These are phyloP conservation scores for Tenodera sinensis DNA, from an alignment of 2,888 invertebrate genomes.

Conservation along the genomic window DNA sequence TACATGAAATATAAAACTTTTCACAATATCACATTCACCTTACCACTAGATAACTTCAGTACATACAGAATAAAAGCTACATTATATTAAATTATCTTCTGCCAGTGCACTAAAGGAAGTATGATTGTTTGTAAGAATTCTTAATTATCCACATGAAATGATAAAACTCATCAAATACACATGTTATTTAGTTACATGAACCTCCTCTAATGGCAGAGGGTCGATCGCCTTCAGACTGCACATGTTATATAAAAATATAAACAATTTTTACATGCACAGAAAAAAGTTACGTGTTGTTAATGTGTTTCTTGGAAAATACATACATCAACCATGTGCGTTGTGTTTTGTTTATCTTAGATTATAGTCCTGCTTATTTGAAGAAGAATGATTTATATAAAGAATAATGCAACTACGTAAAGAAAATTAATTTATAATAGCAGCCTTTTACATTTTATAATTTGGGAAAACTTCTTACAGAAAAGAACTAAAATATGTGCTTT, in stretches of 20 bases:
- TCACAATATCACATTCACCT: conserved; percentile 6
- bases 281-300: background rate
- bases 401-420: no score
- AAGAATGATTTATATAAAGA: no score
- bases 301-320: no score
- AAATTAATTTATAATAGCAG: no score
- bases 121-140: background rate
- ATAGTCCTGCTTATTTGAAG: no score
- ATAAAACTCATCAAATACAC: background rate
- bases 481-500: no score
- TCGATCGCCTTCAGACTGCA: conserved; percentile 1
- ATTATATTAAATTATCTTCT: background rate
- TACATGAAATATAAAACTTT: background rate
- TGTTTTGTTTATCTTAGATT: background rate
- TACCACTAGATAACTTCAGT: background rate
- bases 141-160: background rate
- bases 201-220: background rate
- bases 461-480: no score
- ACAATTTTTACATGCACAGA: background rate
- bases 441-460: no score
- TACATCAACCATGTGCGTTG: background rate
- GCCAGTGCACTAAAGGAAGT: background rate
- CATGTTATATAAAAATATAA: background rate
- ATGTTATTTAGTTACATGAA: background rate
- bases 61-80: background rate